Percentiles rank a stretch among this genome's conserved stretches.
phyloP scores from a whole-genome alignment of 2,113 vertebrate species.

The Oplegnathus fasciatus region DNA sequence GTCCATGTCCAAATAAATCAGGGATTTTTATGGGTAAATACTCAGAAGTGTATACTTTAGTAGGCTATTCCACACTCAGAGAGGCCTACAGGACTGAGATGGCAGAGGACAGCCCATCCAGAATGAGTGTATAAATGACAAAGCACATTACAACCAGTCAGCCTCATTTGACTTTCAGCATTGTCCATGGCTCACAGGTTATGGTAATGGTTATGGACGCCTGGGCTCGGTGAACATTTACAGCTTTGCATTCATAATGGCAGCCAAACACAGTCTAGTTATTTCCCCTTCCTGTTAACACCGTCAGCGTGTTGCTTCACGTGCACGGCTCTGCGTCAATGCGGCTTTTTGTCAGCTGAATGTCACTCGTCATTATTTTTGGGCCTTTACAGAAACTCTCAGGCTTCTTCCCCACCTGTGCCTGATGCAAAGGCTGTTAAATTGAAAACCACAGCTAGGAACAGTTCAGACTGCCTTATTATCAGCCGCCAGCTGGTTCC shows the following conservation, averaged over 20 bases:
- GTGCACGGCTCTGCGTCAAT: slow-evolving; percentile 23
- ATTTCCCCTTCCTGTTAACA: slow-evolving; percentile 41
- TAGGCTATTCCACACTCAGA: slow-evolving; percentile 11
- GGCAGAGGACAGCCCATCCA: slow-evolving; percentile 31
- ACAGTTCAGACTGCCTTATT: slow-evolving; percentile 76
- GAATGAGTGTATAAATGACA: slow-evolving; percentile 50
- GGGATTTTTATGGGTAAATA: slow-evolving; percentile 28
- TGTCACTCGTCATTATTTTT: slow-evolving; percentile 50
- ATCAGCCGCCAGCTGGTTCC: slow-evolving; percentile 77
- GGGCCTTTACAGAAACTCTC: slow-evolving; percentile 29
- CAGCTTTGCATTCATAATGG: slow-evolving; percentile 49
- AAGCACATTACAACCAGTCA: slow-evolving; percentile 47
- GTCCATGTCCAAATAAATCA: slow-evolving; percentile 21
- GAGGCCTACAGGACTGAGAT: slow-evolving; percentile 37
- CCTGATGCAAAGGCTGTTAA: slow-evolving; percentile 35
- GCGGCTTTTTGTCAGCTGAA: slow-evolving; percentile 44
- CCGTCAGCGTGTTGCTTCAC: slow-evolving; percentile 23
- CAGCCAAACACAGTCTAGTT: slow-evolving; percentile 37
- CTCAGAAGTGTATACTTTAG: slow-evolving; percentile 3
- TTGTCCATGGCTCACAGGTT: slow-evolving; percentile 63
- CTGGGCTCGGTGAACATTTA: slow-evolving; percentile 22
- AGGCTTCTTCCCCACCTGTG: slow-evolving; percentile 54
- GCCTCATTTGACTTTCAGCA: slow-evolving; percentile 71
- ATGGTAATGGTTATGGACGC: slow-evolving; percentile 52
- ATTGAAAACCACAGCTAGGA: slow-evolving; percentile 67